phyloP scores from a whole-genome alignment of 2,888 invertebrate species.

The Sceliomorpha sp. region DNA sequence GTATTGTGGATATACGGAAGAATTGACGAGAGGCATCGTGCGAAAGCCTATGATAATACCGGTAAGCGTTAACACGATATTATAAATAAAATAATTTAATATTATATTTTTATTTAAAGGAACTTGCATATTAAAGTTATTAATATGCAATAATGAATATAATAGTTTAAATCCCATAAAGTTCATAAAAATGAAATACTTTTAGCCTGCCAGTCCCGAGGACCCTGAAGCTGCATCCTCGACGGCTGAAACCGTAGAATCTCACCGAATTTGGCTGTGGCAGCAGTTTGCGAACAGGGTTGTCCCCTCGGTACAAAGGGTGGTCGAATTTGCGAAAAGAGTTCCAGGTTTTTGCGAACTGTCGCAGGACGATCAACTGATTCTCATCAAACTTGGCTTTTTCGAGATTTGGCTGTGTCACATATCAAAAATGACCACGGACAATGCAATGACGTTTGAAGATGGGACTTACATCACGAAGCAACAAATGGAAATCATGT shows the following conservation, averaged over 20 bases:
- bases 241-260: conserved; percentile 86
- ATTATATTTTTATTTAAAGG: conserved; percentile 14
- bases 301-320: conserved; percentile 94
- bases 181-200: conserved; percentile 1
- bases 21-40: conserved; percentile 86
- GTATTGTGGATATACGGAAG: conserved; percentile 94
- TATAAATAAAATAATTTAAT: conserved; percentile 6
- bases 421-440: conserved; percentile 89
- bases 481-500: conserved; percentile 92
- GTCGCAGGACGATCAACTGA: conserved; percentile 97
- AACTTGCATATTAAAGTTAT: too few relatives aligned
- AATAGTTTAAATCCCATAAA: too few relatives aligned
- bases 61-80: conserved; percentile 67
- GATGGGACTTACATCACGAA: conserved; percentile 92
- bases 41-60: conserved; percentile 86
- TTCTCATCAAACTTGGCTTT: conserved; percentile 97
- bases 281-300: conserved; percentile 92
- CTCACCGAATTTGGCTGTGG: conserved; percentile 91
- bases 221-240: conserved; percentile 83
- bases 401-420: conserved; percentile 97
- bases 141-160: too few relatives aligned
- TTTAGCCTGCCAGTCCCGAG: conserved; percentile 76
- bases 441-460: conserved; percentile 90
- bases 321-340: conserved; percentile 97
- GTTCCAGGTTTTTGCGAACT: conserved; percentile 95